Base-by-base conservation (phyloP, 1,140 invertebrate genomes). In the Drosophila oshimai region DNA sequence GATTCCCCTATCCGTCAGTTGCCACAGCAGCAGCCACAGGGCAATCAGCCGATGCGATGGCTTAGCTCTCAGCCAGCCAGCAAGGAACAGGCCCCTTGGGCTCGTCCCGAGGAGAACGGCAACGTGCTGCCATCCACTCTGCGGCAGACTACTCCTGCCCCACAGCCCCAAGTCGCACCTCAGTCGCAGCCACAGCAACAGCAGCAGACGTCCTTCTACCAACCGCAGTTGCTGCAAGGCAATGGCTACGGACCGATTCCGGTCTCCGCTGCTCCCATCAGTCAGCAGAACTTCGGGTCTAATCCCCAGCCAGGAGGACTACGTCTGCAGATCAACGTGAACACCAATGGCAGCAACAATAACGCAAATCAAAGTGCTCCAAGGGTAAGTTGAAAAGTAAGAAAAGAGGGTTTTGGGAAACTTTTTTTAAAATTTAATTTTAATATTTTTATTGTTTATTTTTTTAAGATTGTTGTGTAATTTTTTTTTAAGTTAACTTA, bases 51-150 rank as follows among this genome's bases (percentile, higher is more conserved):
- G 5, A 20, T 84, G 41, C 64, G 86, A 22, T 90, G 89, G 89
- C 65, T 90, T 10, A 90, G 74, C 49, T 79, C 80, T 3, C 84
- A 90, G 36, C 76, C 89, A 6, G 60, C 65, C 6, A 33, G 42
- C 45, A 90, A 89, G 68, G 88, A 90, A 33, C 88, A 90, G 62
- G 84, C 88, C 15, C 79, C 89, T 9, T 90, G 88, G 88, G 88
- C 83, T 45, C 88, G 88, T 49, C 70, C 88, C 34, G 88, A 90
- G 37, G 88, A 90, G 55, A 89, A 90, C 45, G 77, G 89, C 42
- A 90, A 90, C 41, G 80, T 90, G 7, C 41, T 90, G 80, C 89
- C 89, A 34, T 90, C 89, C 17, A 68, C 65, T 4, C 41, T 86
- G 28, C 58, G 80, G 1, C 89, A 90, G 58, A 81, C 73, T 2